A percentile compares a stretch with the other conserved stretches of the same genome.
These are phyloP conservation scores for Synodontis membranacea DNA, from an alignment of 2,113 vertebrate genomes.

Conservation along the genomic window DNA sequence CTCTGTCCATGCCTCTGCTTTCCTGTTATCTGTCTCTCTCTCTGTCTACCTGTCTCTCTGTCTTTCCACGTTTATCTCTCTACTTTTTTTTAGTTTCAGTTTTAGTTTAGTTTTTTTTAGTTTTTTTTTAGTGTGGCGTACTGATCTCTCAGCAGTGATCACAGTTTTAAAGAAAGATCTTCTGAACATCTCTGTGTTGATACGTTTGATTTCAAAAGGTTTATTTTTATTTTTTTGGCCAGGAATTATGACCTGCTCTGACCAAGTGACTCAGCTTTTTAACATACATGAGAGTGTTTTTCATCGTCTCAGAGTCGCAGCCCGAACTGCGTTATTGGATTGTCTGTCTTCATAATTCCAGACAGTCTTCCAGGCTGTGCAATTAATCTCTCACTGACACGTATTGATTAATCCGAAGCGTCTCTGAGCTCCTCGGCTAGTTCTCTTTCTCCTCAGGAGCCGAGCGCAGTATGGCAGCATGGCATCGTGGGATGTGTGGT, in stretches of 20 bases:
- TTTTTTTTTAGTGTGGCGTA: too few relatives aligned
- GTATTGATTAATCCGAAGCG: conserved; percentile 71
- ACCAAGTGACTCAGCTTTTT: conserved; percentile 11
- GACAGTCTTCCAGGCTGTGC: conserved; percentile 55
- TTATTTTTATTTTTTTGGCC: neutral
- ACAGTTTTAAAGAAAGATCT: neutral
- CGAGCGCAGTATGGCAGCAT: conserved; percentile 46
- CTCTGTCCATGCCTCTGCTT: too few relatives aligned
- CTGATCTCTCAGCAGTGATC: neutral
- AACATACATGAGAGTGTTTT: conserved; percentile 19
- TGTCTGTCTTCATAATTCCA: conserved; percentile 54
- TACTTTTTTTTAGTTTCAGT: too few relatives aligned
- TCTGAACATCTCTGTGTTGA: neutral
- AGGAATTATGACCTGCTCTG: neutral
- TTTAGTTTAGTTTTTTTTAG: too few relatives aligned
- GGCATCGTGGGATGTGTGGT: conserved; percentile 62
- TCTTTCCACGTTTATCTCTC: too few relatives aligned
- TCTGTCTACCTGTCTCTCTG: neutral
- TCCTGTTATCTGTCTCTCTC: neutral
- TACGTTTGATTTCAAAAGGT: neutral
- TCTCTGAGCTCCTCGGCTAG: conserved; percentile 55
- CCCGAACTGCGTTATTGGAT: conserved; percentile 37
- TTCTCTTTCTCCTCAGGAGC: conserved; percentile 53
- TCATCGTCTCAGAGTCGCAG: conserved; percentile 33
- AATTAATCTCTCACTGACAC: conserved; percentile 69